phyloP scores from a whole-genome alignment of 2,797 vertebrate species.

The Acropternis orthonyx region DNA sequence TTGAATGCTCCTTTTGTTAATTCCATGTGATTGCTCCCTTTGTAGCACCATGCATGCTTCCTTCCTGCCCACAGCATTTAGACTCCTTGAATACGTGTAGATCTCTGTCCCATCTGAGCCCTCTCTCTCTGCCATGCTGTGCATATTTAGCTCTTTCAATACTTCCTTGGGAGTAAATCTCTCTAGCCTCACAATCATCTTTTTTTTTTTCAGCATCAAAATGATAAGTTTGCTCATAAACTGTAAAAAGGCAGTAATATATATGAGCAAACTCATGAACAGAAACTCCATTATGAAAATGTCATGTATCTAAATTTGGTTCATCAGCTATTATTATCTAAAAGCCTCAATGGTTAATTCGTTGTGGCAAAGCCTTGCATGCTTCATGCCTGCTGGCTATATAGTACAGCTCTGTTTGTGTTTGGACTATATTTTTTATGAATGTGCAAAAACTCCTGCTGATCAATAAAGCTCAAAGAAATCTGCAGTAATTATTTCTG shows the following conservation, averaged over 20 bases:
- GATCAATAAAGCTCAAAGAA: conserved; percentile 34
- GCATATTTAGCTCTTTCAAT: conserved; percentile 2
- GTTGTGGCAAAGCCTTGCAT: neutral
- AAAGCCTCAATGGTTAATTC: conserved; percentile 34
- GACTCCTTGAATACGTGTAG: neutral
- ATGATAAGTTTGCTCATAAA: conserved; percentile 49
- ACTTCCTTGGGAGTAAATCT: neutral
- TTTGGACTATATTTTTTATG: neutral
- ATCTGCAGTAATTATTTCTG: conserved; percentile 40
- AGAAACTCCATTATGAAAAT: conserved; percentile 31
- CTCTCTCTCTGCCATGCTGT: neutral
- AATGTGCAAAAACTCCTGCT: neutral
- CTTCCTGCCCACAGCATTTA: neutral
- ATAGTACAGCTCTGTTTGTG: neutral
- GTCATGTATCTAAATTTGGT: conserved; percentile 23
- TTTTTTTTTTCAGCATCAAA: conserved; percentile 9
- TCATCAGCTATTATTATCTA: conserved; percentile 37
- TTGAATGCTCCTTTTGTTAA: neutral
- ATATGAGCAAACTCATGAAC: neutral
- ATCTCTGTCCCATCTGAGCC: neutral
- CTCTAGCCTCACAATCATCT: neutral
- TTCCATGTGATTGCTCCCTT: neutral
- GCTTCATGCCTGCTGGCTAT: neutral
- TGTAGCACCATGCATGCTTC: neutral
- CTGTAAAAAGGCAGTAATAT: conserved; percentile 39